These are phyloP conservation scores for Leptopilina boulardi DNA, from an alignment of 1,140 invertebrate genomes.

Conservation along the genomic window DNA sequence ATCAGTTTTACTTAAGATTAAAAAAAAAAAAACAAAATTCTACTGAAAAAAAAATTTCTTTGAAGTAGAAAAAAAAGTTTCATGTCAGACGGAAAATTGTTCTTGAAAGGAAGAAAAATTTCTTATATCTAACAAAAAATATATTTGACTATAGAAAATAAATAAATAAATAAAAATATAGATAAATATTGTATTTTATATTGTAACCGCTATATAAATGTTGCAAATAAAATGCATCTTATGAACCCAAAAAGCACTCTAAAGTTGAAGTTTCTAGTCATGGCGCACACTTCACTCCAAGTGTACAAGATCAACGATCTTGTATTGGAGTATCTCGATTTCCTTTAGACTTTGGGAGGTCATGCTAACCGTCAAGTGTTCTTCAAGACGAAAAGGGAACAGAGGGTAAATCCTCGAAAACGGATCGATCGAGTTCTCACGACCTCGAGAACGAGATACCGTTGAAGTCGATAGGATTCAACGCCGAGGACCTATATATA, in stretches of 20 bases:
- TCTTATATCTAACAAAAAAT: no score
- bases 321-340: constrained; percentile 27
- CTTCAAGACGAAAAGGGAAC: constrained; percentile 11
- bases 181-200: no score
- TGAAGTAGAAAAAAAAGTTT: no score
- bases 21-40: no score
- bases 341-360: constrained; percentile 24
- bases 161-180: no score
- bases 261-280: background rate
- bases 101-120: no score
- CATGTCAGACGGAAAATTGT: no score
- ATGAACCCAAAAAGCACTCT: constrained; percentile 5
- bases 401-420: background rate
- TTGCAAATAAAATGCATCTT: background rate
- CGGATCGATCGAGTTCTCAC: constrained; percentile 27
- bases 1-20: no score
- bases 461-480: constrained; percentile 14
- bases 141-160: no score
- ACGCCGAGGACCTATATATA: background rate
- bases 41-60: no score
- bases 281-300: background rate
- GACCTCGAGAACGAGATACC: constrained; percentile 25
- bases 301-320: constrained; percentile 21
- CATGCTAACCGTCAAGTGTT: constrained; percentile 3
- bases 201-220: background rate